Evolutionary conservation across 2,797 vertebrate species (phyloP).

Genomic region (Taenioides sp.): DNA sequence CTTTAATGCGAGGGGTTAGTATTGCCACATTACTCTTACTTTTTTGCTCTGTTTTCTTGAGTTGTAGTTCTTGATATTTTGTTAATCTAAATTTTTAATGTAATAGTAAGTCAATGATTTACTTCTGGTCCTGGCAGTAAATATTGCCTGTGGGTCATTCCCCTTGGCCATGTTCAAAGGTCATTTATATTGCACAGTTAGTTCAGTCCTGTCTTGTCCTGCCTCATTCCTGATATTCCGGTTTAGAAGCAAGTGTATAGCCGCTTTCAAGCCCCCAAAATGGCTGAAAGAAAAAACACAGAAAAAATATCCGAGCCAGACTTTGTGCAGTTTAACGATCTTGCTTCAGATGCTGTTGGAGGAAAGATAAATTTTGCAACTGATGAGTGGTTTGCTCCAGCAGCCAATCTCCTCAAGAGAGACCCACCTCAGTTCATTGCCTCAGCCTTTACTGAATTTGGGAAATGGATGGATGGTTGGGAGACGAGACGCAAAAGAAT

Average conservation of each 20-base stretch:
- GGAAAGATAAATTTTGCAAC: conserved; percentile 79
- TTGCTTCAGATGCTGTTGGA: conserved; percentile 72
- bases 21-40: neutral
- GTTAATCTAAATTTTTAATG: too few relatives aligned
- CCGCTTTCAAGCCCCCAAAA: conserved; percentile 4
- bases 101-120: too few relatives aligned
- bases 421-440: conserved; percentile 68
- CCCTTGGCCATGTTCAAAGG: neutral
- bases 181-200: neutral
- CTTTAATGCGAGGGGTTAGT: too few relatives aligned
- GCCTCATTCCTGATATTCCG: neutral
- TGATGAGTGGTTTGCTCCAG: conserved; percentile 81
- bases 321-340: conserved; percentile 77
- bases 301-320: conserved; percentile 34
- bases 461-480: conserved; percentile 87
- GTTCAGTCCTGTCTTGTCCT: neutral
- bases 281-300: conserved; percentile 44
- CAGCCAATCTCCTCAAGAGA: conserved; percentile 77
- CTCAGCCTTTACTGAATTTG: conserved; percentile 77
- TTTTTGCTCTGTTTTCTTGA: neutral
- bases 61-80: too few relatives aligned
- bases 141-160: neutral
- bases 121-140: neutral
- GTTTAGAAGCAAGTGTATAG: neutral
- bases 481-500: conserved; percentile 82